These are phyloP conservation scores for Epinephelus moara DNA, from an alignment of 2,113 vertebrate species.

Conservation along the genomic window DNA sequence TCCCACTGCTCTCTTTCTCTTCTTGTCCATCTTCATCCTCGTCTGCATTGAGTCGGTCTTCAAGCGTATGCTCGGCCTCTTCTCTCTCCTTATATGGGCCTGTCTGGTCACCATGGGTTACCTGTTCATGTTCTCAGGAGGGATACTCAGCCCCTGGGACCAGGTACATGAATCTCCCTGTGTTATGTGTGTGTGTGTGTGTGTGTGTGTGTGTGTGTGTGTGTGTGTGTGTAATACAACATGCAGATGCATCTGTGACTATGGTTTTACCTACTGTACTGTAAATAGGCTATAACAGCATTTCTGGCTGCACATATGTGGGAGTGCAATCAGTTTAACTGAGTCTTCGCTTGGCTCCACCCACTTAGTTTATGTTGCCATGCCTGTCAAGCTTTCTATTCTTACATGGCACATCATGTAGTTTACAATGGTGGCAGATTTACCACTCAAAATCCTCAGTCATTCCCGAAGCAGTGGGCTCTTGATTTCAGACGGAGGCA, in stretches of 20 bases:
- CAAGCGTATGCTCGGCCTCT: conserved; percentile 94
- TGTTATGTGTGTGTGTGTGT: background rate
- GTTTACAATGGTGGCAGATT: background rate
- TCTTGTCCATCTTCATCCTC: conserved; percentile 97
- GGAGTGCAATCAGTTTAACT: background rate
- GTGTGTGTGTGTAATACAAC: background rate
- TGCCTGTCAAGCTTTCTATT: background rate
- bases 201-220: background rate
- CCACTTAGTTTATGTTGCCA: background rate
- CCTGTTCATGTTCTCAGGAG: conserved; percentile 98
- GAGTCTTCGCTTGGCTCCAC: background rate
- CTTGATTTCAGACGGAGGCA: background rate
- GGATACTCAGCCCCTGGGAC: conserved; percentile 96
- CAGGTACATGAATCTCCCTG: conserved; percentile 86
- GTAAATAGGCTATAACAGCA: background rate
- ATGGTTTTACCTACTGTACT: background rate
- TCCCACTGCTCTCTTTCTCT: conserved; percentile 94
- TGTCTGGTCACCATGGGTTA: conserved; percentile 98
- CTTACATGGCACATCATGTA: background rate
- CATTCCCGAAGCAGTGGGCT: background rate
- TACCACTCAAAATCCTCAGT: background rate
- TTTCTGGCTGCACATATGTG: background rate
- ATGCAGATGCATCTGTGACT: background rate
- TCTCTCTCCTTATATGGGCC: conserved; percentile 96
- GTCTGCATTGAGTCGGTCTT: conserved; percentile 97